These are phyloP conservation scores for fruit fly (Drosophila melanogaster) DNA, from an alignment of 1,140 invertebrate species.

Conservation along the genomic window Release_6_plus_ISO1_MT NT_033779.5:7724501-7725000, in stretches of 20 bases:
- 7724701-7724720: constrained; percentile 95
- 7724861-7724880: constrained; percentile 35
- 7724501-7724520: constrained; percentile 28
- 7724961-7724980: constrained; percentile 44
- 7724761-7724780: constrained; percentile 16
- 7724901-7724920: constrained; percentile 65
- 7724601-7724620: constrained; percentile 56
- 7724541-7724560: constrained; percentile 21
- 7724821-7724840: constrained; percentile 86
- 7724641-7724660: constrained; percentile 69
- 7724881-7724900: constrained; percentile 53
- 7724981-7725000: constrained; percentile 21
- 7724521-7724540: background rate
- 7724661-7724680: constrained; percentile 90
- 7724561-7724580: constrained; percentile 45
- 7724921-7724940: constrained; percentile 55
- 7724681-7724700: constrained; percentile 95
- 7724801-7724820: constrained; percentile 85
- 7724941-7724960: constrained; percentile 44
- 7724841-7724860: constrained; percentile 52
- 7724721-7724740: constrained; percentile 89
- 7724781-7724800: constrained; percentile 89
- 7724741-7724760: constrained; percentile 26
- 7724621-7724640: constrained; percentile 63
- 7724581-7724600: constrained; percentile 55